Evolutionary conservation across 2,113 vertebrate genomes (phyloP).

Genomic region (Solea senegalensis): DNA sequence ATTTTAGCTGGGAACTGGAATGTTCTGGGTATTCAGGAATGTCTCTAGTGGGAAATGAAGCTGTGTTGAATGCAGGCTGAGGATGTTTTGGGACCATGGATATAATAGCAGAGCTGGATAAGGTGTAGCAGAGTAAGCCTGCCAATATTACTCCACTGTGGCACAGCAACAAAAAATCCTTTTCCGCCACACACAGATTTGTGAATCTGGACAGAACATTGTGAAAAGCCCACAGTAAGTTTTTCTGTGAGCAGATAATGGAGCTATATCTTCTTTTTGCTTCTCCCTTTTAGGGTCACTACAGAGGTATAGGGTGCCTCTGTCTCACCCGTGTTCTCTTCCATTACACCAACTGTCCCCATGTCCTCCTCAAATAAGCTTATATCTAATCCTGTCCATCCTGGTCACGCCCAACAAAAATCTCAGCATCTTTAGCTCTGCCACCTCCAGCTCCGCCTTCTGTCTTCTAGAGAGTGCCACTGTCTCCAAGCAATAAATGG

Average conservation of each 20-base stretch:
- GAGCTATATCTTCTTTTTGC: no score
- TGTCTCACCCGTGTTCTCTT: no score
- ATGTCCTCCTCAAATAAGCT: no score
- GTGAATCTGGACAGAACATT: neutral
- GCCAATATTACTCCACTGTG: neutral
- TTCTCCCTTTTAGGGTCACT: no score
- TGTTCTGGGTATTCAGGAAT: conserved; percentile 5
- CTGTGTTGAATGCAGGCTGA: neutral
- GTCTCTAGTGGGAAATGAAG: neutral
- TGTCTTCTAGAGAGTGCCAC: no score
- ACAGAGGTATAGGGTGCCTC: no score
- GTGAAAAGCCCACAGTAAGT: neutral
- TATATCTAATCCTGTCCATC: no score
- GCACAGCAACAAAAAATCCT: neutral
- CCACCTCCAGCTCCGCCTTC: no score
- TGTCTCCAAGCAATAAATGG: no score
- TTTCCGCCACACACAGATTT: neutral
- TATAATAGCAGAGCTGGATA: neutral
- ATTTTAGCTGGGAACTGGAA: neutral
- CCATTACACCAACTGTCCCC: no score
- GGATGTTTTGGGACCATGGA: neutral
- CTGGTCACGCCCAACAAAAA: no score
- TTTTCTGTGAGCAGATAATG: neutral
- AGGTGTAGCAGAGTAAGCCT: neutral
- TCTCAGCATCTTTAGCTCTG: no score